These are phyloP conservation scores for Clepsis dumicolana DNA, from an alignment of 2,888 invertebrate species.

Conservation along the genomic window DNA sequence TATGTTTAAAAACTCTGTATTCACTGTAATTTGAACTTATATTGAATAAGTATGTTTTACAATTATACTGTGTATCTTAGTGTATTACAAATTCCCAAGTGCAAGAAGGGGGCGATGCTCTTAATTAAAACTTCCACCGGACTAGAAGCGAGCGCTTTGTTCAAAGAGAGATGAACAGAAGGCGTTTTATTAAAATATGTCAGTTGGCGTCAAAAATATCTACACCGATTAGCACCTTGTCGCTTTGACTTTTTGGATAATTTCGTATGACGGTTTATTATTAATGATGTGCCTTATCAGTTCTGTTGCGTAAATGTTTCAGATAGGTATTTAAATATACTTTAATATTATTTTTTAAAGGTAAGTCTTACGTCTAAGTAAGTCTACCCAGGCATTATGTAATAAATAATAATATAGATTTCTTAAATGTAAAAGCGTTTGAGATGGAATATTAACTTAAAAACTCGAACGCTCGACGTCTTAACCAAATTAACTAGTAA, in stretches of 20 bases:
- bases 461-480: not conserved
- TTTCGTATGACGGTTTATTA: too few species aligned
- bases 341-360: too few species aligned
- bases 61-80: slow-evolving; percentile 63
- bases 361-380: too few species aligned
- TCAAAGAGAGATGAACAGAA: slow-evolving; percentile 57
- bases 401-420: not conserved
- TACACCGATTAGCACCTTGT: not conserved
- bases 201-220: not conserved
- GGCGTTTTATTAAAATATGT: slow-evolving; percentile 46
- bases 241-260: too few species aligned
- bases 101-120: slow-evolving; percentile 63
- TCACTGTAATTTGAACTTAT: not conserved
- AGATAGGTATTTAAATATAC: too few species aligned
- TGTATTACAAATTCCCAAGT: slow-evolving; percentile 67
- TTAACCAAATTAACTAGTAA: not conserved
- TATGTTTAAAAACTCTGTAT: not conserved
- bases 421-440: not conserved
- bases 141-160: slow-evolving; percentile 53
- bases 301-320: too few species aligned
- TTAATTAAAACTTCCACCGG: slow-evolving; percentile 73
- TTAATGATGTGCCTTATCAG: too few species aligned
- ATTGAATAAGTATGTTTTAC: not conserved
- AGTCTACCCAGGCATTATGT: too few species aligned
- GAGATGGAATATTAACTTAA: not conserved